phyloP scores from a whole-genome alignment of 2,888 invertebrate species.

The Stratiomys singularior region DNA sequence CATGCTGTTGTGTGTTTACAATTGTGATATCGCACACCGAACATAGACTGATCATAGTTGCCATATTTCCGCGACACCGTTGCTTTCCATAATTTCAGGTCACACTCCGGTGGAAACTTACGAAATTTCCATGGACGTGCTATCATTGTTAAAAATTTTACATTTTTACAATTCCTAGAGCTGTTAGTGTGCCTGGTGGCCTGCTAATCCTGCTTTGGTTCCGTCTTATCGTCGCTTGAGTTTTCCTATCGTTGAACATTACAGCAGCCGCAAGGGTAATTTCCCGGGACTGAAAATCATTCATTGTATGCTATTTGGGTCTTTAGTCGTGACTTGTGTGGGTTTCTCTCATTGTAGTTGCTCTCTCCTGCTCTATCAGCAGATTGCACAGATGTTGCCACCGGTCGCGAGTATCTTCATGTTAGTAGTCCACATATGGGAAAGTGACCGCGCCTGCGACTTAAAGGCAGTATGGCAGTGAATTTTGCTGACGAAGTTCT shows the following conservation, averaged over 20 bases:
- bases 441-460: slow-evolving; percentile 43
- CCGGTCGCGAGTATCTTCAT: background rate
- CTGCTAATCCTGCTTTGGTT: background rate
- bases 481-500: background rate
- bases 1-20: background rate
- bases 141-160: background rate
- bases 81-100: background rate
- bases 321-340: background rate
- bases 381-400: no score
- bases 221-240: background rate
- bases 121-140: background rate
- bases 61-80: slow-evolving; percentile 22
- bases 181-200: slow-evolving; percentile 28
- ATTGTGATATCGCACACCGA: slow-evolving; percentile 18
- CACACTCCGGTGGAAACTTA: background rate
- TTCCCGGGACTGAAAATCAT: no score
- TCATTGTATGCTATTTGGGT: background rate
- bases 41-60: background rate
- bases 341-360: background rate
- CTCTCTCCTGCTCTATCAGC: no score
- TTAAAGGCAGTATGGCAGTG: background rate
- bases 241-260: background rate
- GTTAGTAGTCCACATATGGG: background rate
- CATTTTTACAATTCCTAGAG: background rate
- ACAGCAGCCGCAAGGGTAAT: background rate